Evolutionary conservation across 2,888 invertebrate species (phyloP).

Genomic region (Silvanus unidentatus): DNA sequence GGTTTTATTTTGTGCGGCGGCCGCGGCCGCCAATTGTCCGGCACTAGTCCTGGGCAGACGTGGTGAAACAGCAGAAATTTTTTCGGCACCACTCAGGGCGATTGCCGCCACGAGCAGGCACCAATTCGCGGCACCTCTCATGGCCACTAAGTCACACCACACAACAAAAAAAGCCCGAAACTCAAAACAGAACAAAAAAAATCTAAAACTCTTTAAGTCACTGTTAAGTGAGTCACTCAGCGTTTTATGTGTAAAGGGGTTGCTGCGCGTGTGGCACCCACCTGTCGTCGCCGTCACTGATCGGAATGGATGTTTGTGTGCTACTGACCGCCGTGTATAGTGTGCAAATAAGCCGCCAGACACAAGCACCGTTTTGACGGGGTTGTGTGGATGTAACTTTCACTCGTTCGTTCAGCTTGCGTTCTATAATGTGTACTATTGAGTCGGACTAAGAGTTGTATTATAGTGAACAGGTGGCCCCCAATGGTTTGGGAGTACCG

Average conservation of each 20-base stretch:
- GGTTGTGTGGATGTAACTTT: constrained; percentile 22
- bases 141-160: constrained; percentile 19
- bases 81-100: constrained; percentile 25
- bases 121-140: constrained; percentile 37
- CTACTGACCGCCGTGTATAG: constrained; percentile 37
- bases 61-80: constrained; percentile 40
- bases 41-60: constrained; percentile 57
- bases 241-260: not conserved
- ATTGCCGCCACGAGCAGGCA: constrained; percentile 35
- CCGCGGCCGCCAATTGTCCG: constrained; percentile 48
- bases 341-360: not conserved
- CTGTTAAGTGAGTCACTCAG: not conserved
- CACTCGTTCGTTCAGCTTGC: constrained; percentile 25
- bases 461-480: constrained; percentile 1
- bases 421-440: not conserved
- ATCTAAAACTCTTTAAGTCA: not conserved
- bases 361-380: constrained; percentile 18
- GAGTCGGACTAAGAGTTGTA: not conserved
- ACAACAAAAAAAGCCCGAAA: constrained; percentile 7
- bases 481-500: not conserved
- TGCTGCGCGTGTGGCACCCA: constrained; percentile 14
- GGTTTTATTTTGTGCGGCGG: constrained; percentile 44
- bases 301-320: constrained; percentile 41
- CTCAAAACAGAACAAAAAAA: constrained; percentile 6
- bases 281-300: constrained; percentile 31